phyloP scores from a whole-genome alignment of 2,888 invertebrate genomes.

The Pristionchus entomophagus region DNA sequence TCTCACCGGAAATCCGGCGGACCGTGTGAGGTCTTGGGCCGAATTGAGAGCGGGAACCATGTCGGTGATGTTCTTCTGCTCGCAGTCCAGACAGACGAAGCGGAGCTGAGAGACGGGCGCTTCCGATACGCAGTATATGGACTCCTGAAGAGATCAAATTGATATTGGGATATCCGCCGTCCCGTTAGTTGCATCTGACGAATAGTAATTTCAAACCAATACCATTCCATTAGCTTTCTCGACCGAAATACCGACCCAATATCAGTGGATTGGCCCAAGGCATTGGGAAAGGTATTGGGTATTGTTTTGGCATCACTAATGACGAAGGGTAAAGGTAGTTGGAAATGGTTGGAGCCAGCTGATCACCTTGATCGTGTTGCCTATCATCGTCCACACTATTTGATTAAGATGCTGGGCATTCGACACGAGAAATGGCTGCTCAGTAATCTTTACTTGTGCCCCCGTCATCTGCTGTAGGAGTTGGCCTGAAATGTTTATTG shows the following conservation, averaged over 20 bases:
- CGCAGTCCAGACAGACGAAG: conserved; percentile 73
- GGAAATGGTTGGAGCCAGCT: background rate
- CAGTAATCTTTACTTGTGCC: conserved; percentile 74
- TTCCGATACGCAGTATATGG: conserved; percentile 63
- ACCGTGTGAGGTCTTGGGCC: conserved; percentile 73
- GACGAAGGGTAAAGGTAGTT: background rate
- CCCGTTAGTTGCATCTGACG: background rate
- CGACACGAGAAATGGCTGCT: conserved; percentile 71
- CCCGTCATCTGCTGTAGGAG: conserved; percentile 41
- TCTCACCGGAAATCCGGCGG: conserved; percentile 73
- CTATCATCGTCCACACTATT: conserved; percentile 73
- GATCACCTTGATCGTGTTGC: conserved; percentile 62
- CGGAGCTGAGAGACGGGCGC: conserved; percentile 73
- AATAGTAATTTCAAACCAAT: too few species aligned
- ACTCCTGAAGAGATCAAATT: conserved; percentile 48
- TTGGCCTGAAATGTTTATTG: background rate
- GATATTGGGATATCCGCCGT: background rate
- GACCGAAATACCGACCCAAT: too few species aligned
- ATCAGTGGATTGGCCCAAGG: too few species aligned
- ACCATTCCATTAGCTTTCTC: too few species aligned
- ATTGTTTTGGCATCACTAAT: too few species aligned
- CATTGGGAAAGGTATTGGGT: too few species aligned
- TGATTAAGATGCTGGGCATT: conserved; percentile 71
- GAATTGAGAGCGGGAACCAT: conserved; percentile 72
- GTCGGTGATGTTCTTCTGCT: conserved; percentile 74